These are phyloP conservation scores for Megamerina dolium DNA, from an alignment of 2,888 invertebrate genomes.

Conservation along the genomic window DNA sequence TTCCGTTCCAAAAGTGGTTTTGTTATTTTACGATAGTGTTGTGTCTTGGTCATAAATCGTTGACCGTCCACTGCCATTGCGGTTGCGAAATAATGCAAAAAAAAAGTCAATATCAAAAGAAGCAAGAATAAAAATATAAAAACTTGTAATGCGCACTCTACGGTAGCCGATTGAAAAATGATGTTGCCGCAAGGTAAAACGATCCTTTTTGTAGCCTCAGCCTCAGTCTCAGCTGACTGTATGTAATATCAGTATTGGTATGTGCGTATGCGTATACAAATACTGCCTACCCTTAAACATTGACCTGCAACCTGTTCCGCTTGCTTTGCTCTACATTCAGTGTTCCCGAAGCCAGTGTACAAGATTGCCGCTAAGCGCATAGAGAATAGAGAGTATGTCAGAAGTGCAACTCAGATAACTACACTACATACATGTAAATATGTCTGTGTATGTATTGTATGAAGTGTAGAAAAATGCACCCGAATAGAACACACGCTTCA, in stretches of 20 bases:
- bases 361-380: too few relatives aligned
- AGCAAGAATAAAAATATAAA: constrained; percentile 1
- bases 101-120: too few relatives aligned
- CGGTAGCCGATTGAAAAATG: constrained; percentile 46
- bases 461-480: too few relatives aligned
- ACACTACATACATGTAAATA: too few relatives aligned
- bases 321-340: neutral
- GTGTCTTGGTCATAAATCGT: constrained; percentile 70
- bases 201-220: constrained; percentile 44
- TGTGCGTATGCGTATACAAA: constrained; percentile 2
- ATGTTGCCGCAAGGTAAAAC: constrained; percentile 42
- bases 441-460: too few relatives aligned
- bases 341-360: constrained; percentile 5
- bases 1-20: constrained; percentile 87
- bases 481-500: too few relatives aligned
- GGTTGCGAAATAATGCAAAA: neutral
- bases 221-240: constrained; percentile 10
- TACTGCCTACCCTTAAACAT: constrained; percentile 15
- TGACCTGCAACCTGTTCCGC: constrained; percentile 13
- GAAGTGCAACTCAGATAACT: neutral
- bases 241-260: neutral
- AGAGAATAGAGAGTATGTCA: neutral
- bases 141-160: constrained; percentile 7
- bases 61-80: constrained; percentile 46
- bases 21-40: constrained; percentile 90